These are phyloP conservation scores for Atta colombica DNA, from an alignment of 1,140 invertebrate species.

Conservation along the genomic window DNA sequence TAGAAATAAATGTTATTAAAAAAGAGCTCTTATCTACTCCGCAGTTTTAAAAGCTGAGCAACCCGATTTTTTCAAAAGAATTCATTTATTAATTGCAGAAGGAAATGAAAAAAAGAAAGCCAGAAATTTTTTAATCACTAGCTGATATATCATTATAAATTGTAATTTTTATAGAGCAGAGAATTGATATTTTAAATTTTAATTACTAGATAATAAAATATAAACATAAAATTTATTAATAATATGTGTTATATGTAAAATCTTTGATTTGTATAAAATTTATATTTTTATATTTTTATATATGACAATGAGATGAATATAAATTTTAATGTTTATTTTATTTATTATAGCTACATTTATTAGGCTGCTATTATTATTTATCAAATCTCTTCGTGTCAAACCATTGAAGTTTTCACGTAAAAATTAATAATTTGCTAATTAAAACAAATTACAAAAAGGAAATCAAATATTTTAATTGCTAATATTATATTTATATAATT, in stretches of 20 bases:
- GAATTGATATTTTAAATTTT: background rate
- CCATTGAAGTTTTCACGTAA: too few relatives aligned
- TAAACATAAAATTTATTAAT: background rate
- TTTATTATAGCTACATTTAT: background rate
- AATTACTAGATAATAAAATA: background rate
- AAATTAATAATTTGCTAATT: too few relatives aligned
- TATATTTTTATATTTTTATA: background rate
- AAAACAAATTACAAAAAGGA: background rate
- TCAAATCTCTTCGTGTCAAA: background rate
- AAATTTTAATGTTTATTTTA: background rate
- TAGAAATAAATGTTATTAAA: slow-evolving; percentile 79
- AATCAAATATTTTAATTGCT: background rate
- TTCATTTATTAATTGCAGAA: background rate
- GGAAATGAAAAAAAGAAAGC: background rate
- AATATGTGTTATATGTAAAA: background rate
- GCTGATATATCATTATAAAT: background rate
- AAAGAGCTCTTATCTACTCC: slow-evolving; percentile 17
- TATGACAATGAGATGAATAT: background rate
- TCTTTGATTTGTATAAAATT: background rate
- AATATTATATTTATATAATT: background rate
- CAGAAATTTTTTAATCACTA: background rate
- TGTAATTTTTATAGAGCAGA: background rate
- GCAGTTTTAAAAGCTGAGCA: background rate
- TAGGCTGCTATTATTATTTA: background rate
- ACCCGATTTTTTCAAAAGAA: background rate